Percentiles rank a stretch among this genome's conserved stretches.
These are phyloP conservation scores for Delia radicum DNA, from an alignment of 1,140 invertebrate species.

Conservation along the genomic window DNA sequence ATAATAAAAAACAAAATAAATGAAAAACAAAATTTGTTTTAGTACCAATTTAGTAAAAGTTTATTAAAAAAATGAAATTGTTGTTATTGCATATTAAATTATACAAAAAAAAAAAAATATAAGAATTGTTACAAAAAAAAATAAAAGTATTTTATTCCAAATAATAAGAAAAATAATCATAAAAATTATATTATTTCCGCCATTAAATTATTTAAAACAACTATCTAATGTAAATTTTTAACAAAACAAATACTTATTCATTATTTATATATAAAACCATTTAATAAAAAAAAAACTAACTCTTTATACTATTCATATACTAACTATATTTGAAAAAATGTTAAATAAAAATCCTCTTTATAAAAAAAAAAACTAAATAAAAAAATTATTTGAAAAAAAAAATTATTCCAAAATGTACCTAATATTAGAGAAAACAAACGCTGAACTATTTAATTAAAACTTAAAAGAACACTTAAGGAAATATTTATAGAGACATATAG, in stretches of 20 bases:
- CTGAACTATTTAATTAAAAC: not conserved
- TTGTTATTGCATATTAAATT: slow-evolving; percentile 9
- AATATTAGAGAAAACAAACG: not conserved
- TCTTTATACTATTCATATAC: not conserved
- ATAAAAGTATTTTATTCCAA: slow-evolving; percentile 19
- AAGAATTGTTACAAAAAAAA: not conserved
- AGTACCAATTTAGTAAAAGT: slow-evolving; percentile 7
- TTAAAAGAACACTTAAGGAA: not conserved
- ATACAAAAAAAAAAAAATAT: too few species aligned
- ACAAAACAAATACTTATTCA: not conserved
- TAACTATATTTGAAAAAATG: not conserved
- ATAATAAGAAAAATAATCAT: not conserved
- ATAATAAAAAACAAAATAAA: not conserved
- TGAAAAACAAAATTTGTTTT: slow-evolving; percentile 3
- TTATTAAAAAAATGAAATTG: slow-evolving; percentile 5
- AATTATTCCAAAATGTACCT: too few species aligned
- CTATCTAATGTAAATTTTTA: not conserved
- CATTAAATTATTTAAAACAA: not conserved
- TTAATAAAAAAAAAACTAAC: not conserved
- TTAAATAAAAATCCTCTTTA: not conserved
- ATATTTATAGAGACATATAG: too few species aligned
- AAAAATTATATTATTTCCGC: not conserved
- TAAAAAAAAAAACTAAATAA: not conserved
- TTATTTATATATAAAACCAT: not conserved
- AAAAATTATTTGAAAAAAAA: not conserved